These are phyloP conservation scores for Callionymus lyra DNA, from an alignment of 2,113 vertebrate species.

Conservation along the genomic window DNA sequence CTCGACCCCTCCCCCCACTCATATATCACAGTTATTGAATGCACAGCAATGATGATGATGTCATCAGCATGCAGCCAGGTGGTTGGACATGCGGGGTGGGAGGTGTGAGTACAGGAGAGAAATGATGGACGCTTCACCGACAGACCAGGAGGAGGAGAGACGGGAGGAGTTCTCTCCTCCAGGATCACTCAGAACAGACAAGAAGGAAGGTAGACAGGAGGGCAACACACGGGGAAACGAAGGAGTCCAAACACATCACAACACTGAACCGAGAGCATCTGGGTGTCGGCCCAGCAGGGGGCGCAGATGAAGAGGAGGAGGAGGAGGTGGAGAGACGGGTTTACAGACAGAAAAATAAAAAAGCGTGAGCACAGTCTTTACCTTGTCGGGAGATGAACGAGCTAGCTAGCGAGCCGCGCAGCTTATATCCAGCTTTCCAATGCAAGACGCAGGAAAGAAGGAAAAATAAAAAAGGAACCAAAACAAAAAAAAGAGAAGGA, in stretches of 20 bases:
- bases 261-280: too few species aligned
- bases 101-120: not conserved
- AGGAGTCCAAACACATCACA: not conserved
- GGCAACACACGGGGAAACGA: not conserved
- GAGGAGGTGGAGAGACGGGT: not conserved
- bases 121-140: not conserved
- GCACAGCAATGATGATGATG: constrained; percentile 28
- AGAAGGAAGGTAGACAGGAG: not conserved
- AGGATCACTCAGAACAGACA: too few species aligned
- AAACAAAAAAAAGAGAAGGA: constrained; percentile 29
- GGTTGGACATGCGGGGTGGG: constrained; percentile 6
- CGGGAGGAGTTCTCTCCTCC: too few species aligned
- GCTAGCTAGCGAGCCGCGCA: constrained; percentile 74
- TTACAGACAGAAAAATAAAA: constrained; percentile 33
- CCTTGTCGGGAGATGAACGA: constrained; percentile 78
- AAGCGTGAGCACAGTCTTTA: constrained; percentile 49
- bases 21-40: constrained; percentile 11
- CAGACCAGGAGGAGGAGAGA: not conserved
- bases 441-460: constrained; percentile 28
- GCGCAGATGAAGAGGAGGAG: not conserved
- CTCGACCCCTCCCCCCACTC: constrained; percentile 7
- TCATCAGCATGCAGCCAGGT: constrained; percentile 41
- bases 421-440: constrained; percentile 74
- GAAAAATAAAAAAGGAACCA: constrained; percentile 20
- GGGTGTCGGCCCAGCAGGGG: too few species aligned